These are phyloP conservation scores for Cariama cristata DNA, from an alignment of 2,113 vertebrate species.

Conservation along the genomic window DNA sequence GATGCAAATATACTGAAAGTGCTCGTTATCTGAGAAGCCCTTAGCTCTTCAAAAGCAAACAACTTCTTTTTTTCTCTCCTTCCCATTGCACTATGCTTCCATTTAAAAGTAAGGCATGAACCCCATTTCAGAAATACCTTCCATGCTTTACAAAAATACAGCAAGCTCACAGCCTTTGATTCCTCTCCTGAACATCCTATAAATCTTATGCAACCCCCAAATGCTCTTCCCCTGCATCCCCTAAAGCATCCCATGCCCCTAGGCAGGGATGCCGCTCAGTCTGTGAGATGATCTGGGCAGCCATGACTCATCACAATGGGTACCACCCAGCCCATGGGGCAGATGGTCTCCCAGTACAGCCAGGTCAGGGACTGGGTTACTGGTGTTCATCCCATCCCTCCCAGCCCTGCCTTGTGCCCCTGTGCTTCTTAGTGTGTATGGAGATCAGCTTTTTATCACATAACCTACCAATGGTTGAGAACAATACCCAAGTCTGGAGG, in stretches of 20 bases:
- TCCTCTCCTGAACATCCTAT: background rate
- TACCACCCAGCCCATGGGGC: background rate
- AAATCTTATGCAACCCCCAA: background rate
- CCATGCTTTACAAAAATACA: slow-evolving; percentile 14
- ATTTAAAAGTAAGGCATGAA: background rate
- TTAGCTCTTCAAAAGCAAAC: slow-evolving; percentile 25
- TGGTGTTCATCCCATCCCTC: background rate
- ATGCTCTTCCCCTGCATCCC: background rate
- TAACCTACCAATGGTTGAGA: background rate
- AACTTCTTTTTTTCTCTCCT: background rate
- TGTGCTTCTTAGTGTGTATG: background rate
- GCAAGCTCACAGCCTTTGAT: background rate
- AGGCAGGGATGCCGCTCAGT: background rate
- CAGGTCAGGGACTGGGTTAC: background rate
- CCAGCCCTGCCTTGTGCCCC: too few species aligned
- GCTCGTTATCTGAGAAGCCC: background rate
- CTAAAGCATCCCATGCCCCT: background rate
- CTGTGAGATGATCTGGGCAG: background rate
- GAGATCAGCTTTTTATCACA: background rate
- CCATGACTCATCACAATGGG: accelerated
- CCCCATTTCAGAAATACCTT: background rate
- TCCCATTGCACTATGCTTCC: background rate
- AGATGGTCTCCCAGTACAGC: background rate
- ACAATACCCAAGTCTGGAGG: background rate
- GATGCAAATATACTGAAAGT: background rate